Base-by-base conservation (phyloP, 2,113 vertebrate genomes). In the Rhabdornis inornatus region DNA sequence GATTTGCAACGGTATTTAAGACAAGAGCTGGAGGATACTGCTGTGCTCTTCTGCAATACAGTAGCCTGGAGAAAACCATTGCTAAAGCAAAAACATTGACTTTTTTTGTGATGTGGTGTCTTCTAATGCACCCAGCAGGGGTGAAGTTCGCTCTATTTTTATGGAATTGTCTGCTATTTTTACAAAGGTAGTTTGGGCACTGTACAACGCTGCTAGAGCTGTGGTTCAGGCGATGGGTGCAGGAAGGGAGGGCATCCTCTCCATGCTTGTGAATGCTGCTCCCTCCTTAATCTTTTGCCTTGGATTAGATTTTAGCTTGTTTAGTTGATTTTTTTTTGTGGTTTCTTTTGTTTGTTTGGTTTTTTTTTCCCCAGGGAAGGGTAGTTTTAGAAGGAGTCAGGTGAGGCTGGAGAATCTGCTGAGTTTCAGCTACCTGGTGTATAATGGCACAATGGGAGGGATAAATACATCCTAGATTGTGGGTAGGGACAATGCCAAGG, bases 1-100 rank as follows among this genome's bases (percentile, higher is more conserved):
- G 79, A 92, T 92, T 96, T 93, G 90, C 91, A 92, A 86, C 68
- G 86, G 90, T 87, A 91, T 97, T 96, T 97, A 95, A 97, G 81
- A 89, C 83, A 74, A 95, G 93, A 91, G 74, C 94, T 89, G 45
- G 90, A 89, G 85, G 82, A 55, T 35, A 94, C 66, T 61, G 77
- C 78, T 72, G 76, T 60, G 69, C 52, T 88, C 77, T 88, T 90
- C 77, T 95, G 68, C 83, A 68, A 10, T 69, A 92, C 33, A 79
- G 79, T 89, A 95, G 94, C 95, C 92, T 3, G 35, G 39, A 81
- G 82, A 81, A 92, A 94, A 56, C 52, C 65, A 71, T 49, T 70
- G 90, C 87, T 66, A 88, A 93, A 80, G 70, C 50, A 87, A 92
- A 96, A 95, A 66, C 61, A 94, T 60, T 79, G 71, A 92, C 75